Conservation (phyloP, 2,888 invertebrate species). For the Rhorus exstirpatorius region DNA sequence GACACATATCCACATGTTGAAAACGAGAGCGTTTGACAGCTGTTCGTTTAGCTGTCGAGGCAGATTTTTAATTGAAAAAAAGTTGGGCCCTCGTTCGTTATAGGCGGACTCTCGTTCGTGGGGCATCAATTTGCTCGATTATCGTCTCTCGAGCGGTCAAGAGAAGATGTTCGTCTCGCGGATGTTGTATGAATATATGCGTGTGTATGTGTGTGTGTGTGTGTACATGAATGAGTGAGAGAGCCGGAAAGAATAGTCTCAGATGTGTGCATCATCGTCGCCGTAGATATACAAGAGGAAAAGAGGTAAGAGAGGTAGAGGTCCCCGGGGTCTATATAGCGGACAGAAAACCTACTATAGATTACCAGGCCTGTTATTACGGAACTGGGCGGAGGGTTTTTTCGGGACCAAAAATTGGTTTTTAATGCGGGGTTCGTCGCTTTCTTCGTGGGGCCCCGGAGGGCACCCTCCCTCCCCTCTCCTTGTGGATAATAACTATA, state of each 20-base stretch:
- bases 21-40: constrained; percentile 79
- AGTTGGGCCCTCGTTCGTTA: constrained; percentile 69
- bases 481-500: constrained; percentile 85
- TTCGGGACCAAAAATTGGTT: constrained; percentile 85
- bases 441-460: constrained; percentile 77
- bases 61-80: constrained; percentile 82
- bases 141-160: constrained; percentile 73
- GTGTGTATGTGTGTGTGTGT: constrained; percentile 15
- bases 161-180: constrained; percentile 45
- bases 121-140: constrained; percentile 74
- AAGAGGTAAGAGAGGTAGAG: constrained; percentile 25
- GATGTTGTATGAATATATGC: constrained; percentile 24
- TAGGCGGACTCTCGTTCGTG: constrained; percentile 69
- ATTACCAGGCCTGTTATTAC: constrained; percentile 85
- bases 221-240: constrained; percentile 23
- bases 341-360: constrained; percentile 85
- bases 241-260: constrained; percentile 45
- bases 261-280: constrained; percentile 38
- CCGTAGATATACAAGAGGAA: constrained; percentile 15
- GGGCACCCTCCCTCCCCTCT: constrained; percentile 59
- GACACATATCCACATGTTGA: background rate
- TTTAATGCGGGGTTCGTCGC: constrained; percentile 85
- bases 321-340: constrained; percentile 73
- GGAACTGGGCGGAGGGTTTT: constrained; percentile 82
- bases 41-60: constrained; percentile 74